Evolutionary conservation across 2,113 vertebrate genomes (phyloP).

Genomic region (Calonectris borealis): DNA sequence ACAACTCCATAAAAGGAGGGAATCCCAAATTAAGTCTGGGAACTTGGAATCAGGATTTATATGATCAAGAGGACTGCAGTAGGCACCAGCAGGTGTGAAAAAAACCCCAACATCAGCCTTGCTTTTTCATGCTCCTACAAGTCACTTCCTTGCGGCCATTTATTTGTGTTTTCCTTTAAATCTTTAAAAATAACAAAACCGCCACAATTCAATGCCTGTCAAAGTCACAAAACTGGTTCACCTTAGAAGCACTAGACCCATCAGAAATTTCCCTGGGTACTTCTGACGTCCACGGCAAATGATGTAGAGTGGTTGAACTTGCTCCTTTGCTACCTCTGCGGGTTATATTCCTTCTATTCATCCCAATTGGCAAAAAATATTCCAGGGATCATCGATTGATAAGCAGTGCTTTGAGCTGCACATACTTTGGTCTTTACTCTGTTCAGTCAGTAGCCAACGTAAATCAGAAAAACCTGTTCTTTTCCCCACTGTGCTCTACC

Average conservation of each 20-base stretch:
- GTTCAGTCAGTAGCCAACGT: fast-evolving
- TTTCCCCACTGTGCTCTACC: not conserved
- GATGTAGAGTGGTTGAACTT: fast-evolving
- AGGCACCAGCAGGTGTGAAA: not conserved
- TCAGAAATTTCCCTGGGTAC: not conserved
- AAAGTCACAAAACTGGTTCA: not conserved
- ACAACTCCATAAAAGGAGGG: not conserved
- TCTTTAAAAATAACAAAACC: not conserved
- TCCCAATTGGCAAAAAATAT: not conserved
- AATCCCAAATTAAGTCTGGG: not conserved
- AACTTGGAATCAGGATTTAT: not conserved
- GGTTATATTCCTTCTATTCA: not conserved
- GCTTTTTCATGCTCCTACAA: not conserved
- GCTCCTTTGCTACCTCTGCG: not conserved
- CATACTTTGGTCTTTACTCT: not conserved
- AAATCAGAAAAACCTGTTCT: not conserved
- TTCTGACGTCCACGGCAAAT: not conserved
- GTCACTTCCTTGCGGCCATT: not conserved
- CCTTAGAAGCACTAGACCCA: not conserved
- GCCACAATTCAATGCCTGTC: not conserved
- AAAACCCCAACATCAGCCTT: not conserved
- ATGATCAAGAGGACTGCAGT: not conserved
- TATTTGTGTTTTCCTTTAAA: not conserved
- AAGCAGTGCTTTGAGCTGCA: not conserved
- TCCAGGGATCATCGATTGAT: not conserved